Conservation (phyloP, 2,113 vertebrate species). For the Cepphus grylle region DNA sequence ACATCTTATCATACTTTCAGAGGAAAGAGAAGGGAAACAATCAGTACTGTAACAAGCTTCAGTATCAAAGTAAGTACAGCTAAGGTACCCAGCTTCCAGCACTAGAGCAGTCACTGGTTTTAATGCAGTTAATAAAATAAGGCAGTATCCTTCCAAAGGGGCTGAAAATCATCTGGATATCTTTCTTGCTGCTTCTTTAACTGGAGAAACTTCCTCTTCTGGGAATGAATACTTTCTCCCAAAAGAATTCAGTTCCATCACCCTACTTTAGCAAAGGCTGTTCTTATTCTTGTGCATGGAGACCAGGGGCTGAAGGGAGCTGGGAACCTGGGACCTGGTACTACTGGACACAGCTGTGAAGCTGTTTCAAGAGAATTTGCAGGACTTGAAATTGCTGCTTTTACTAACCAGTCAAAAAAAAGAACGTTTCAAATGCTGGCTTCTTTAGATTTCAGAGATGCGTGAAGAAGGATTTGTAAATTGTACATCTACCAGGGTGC, state of each 20-base stretch:
- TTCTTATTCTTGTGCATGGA: background rate
- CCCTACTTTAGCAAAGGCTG: background rate
- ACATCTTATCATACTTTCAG: background rate
- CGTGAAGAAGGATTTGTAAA: background rate
- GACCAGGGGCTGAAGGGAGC: background rate
- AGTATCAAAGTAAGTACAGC: background rate
- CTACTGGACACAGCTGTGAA: background rate
- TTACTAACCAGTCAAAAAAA: background rate
- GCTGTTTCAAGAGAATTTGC: background rate
- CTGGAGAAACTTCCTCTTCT: background rate
- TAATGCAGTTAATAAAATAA: background rate
- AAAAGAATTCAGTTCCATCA: background rate
- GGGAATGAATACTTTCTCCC: background rate
- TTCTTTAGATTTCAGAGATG: background rate
- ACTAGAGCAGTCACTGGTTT: background rate
- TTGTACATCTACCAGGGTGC: background rate
- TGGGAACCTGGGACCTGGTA: background rate
- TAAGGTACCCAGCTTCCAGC: background rate
- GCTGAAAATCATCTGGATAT: background rate
- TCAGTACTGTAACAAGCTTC: background rate
- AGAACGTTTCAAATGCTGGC: background rate
- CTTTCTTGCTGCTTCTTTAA: background rate
- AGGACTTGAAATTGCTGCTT: background rate
- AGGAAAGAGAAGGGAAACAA: background rate
- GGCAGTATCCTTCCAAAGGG: background rate